phyloP scores from a whole-genome alignment of 1,140 invertebrate species.

The Thereuonema tuberculata region DNA sequence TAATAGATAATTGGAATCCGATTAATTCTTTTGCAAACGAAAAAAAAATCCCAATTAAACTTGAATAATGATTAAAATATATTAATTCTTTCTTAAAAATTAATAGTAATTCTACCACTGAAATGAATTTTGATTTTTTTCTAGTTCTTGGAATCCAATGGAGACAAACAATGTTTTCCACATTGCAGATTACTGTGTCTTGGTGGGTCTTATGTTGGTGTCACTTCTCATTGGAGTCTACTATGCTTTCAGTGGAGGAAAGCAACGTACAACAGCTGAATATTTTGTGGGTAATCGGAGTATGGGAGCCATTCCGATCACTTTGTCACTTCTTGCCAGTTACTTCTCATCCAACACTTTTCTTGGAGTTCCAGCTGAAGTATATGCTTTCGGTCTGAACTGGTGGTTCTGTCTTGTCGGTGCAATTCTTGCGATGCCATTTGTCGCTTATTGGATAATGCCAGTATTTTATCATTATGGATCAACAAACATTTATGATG shows the following conservation, averaged over 20 bases:
- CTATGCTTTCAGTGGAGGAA: constrained; percentile 30
- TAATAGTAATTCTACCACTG: too few relatives aligned
- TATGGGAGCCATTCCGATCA: constrained; percentile 27
- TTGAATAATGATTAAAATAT: too few relatives aligned
- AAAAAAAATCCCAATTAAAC: too few relatives aligned
- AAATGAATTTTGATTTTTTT: too few relatives aligned
- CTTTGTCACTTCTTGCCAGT: constrained; percentile 28
- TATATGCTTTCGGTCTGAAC: constrained; percentile 19
- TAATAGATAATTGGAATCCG: too few relatives aligned
- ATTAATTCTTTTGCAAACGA: too few relatives aligned
- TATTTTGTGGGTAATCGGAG: constrained; percentile 33
- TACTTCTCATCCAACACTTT: constrained; percentile 37
- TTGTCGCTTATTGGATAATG: background rate
- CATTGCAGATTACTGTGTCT: constrained; percentile 1
- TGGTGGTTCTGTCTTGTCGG: background rate
- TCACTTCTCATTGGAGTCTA: constrained; percentile 30
- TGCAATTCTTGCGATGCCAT: background rate
- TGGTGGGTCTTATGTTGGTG: constrained; percentile 10
- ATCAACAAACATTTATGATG: background rate
- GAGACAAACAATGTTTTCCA: too few relatives aligned
- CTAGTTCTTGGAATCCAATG: too few relatives aligned
- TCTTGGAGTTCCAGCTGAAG: constrained; percentile 27
- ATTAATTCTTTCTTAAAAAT: too few relatives aligned
- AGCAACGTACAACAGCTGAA: constrained; percentile 29
- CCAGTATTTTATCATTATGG: background rate